These are phyloP conservation scores for Cataglyphis albicans DNA, from an alignment of 2,888 invertebrate genomes.

Conservation along the genomic window DNA sequence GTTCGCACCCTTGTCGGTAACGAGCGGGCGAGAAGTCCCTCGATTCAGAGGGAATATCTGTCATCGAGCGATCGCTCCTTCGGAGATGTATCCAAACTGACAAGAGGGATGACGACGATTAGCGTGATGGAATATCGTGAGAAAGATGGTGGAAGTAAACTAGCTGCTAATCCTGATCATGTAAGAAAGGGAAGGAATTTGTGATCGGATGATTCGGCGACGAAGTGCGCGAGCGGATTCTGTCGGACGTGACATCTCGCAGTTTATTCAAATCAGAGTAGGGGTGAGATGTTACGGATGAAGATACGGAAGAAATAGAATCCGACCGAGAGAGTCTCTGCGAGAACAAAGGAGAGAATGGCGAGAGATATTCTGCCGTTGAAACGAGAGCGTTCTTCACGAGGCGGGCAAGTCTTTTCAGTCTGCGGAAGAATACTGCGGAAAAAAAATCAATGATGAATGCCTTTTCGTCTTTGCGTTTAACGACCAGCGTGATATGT, in stretches of 20 bases:
- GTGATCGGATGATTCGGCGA: slow-evolving; percentile 30
- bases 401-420: slow-evolving; percentile 13
- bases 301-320: background rate
- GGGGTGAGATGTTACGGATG: background rate
- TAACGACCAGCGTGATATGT: slow-evolving; percentile 4
- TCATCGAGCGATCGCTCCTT: slow-evolving; percentile 46
- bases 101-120: slow-evolving; percentile 40
- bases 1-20: slow-evolving; percentile 51
- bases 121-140: slow-evolving; percentile 36
- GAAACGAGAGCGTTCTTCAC: slow-evolving; percentile 27
- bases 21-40: slow-evolving; percentile 57
- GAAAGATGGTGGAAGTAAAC: background rate
- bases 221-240: slow-evolving; percentile 40
- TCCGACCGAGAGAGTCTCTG: background rate
- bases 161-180: background rate
- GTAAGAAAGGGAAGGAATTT: slow-evolving; percentile 14
- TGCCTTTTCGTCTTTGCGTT: slow-evolving; percentile 17
- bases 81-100: slow-evolving; percentile 9
- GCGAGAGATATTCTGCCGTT: background rate
- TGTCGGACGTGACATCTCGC: slow-evolving; percentile 39
- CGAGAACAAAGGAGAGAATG: slow-evolving; percentile 39
- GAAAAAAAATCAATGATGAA: slow-evolving; percentile 26
- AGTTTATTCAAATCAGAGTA: slow-evolving; percentile 47
- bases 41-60: slow-evolving; percentile 39
- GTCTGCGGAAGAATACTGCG: background rate